phyloP scores from a whole-genome alignment of 2,797 vertebrate genomes.

The Enteromius radiatus region DNA sequence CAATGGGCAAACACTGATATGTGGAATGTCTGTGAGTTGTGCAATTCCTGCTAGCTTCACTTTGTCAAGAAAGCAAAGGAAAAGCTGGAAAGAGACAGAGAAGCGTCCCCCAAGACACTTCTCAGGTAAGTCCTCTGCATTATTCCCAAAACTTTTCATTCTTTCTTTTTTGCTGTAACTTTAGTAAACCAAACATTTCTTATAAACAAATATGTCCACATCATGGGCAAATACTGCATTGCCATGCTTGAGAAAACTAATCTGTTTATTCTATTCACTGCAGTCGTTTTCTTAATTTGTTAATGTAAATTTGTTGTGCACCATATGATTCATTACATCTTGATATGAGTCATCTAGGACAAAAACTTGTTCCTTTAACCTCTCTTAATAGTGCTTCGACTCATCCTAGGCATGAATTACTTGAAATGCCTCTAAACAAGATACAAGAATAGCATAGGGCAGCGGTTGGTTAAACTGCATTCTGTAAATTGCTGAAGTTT shows the following conservation, averaged over 20 bases:
- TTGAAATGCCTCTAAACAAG: constrained; percentile 18
- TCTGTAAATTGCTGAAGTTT: not conserved
- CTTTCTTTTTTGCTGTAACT: not conserved
- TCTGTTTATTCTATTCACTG: not conserved
- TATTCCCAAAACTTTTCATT: constrained; percentile 22
- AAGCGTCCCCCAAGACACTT: constrained; percentile 59
- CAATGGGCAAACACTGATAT: constrained; percentile 62
- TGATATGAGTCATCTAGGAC: constrained; percentile 32
- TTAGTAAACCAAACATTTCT: constrained; percentile 34
- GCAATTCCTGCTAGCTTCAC: constrained; percentile 70
- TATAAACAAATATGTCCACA: constrained; percentile 17
- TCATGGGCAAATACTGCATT: not conserved
- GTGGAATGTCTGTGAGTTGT: constrained; percentile 70
- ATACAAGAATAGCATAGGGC: constrained; percentile 18
- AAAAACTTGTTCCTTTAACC: not conserved
- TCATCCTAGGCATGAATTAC: not conserved
- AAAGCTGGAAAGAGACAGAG: constrained; percentile 49
- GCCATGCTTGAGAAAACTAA: not conserved
- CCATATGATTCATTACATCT: not conserved
- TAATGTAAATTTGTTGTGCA: not conserved
- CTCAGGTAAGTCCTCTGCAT: constrained; percentile 74
- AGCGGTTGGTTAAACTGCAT: constrained; percentile 32
- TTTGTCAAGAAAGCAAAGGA: constrained; percentile 64
- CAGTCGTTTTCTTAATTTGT: not conserved
- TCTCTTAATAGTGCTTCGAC: not conserved